Conservation (phyloP, 2,888 invertebrate genomes). For the Conus canariensis region DNA sequence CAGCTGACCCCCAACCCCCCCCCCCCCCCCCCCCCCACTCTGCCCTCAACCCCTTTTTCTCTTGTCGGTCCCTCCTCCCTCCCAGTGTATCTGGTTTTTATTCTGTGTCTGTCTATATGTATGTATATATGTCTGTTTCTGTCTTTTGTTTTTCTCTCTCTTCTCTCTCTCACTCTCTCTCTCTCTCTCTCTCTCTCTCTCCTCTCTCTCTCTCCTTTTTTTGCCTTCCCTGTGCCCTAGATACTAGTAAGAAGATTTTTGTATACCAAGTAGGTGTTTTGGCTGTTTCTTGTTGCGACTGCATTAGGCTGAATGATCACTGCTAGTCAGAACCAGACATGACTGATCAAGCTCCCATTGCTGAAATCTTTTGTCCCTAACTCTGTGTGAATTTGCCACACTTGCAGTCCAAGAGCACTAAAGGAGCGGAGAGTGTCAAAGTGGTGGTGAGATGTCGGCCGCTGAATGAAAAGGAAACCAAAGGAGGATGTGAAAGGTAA, state of each 20-base stretch:
- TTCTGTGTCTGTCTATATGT: not conserved
- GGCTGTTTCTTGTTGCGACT: too few relatives aligned
- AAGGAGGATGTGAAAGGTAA: constrained; percentile 84
- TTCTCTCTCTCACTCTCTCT: too few relatives aligned
- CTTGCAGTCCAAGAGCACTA: constrained; percentile 62
- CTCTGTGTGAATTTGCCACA: not conserved
- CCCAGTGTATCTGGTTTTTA: not conserved
- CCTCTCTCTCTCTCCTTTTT: too few relatives aligned
- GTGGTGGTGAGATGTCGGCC: constrained; percentile 98
- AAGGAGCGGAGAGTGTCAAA: constrained; percentile 89
- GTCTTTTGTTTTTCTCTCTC: not conserved
- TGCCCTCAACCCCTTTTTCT: not conserved
- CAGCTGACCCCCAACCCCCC: too few relatives aligned
- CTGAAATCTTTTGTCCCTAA: too few relatives aligned
- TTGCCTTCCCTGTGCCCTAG: too few relatives aligned
- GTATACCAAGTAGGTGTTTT: too few relatives aligned
- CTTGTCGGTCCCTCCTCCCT: not conserved
- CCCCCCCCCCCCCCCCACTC: too few relatives aligned
- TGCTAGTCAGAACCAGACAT: too few relatives aligned
- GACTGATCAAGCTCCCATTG: too few relatives aligned
- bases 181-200: not conserved
- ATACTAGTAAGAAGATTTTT: too few relatives aligned
- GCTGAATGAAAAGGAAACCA: constrained; percentile 91
- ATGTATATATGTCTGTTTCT: not conserved
- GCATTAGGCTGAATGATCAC: too few relatives aligned